These are phyloP conservation scores for Microctenopoma lineatum DNA, from an alignment of 2,797 vertebrate genomes.

Conservation along the genomic window DNA sequence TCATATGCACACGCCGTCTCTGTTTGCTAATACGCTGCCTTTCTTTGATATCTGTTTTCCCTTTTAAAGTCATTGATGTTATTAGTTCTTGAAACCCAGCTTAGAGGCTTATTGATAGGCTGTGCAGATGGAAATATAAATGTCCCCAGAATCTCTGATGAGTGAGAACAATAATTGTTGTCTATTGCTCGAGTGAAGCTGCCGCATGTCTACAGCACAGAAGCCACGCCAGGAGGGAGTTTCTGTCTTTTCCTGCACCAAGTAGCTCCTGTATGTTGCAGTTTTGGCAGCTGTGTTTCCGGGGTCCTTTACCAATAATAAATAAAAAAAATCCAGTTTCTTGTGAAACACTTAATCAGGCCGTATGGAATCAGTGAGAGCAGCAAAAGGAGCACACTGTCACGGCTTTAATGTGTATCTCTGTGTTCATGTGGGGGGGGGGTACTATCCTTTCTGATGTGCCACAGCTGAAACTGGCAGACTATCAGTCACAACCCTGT, in stretches of 20 bases:
- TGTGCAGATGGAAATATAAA: conserved; percentile 70
- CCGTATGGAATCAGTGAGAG: conserved; percentile 66
- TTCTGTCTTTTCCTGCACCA: conserved; percentile 48
- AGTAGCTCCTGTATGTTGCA: conserved; percentile 33
- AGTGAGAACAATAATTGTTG: conserved; percentile 63
- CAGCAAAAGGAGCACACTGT: conserved; percentile 75
- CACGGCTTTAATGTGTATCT: conserved; percentile 75
- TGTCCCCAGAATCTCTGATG: conserved; percentile 66
- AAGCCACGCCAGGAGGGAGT: conserved; percentile 35
- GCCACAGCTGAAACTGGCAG: conserved; percentile 82
- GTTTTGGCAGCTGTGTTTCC: conserved; percentile 49
- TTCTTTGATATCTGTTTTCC: conserved; percentile 80
- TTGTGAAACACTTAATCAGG: conserved; percentile 71
- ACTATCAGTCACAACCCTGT: conserved; percentile 82
- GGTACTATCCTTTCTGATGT: conserved; percentile 73
- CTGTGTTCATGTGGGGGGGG: conserved; percentile 46
- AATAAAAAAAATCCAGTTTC: conserved; percentile 48
- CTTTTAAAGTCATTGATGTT: conserved; percentile 77
- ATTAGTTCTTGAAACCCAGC: conserved; percentile 79
- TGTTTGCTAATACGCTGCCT: conserved; percentile 58
- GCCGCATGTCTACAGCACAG: conserved; percentile 42
- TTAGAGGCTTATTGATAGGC: conserved; percentile 74
- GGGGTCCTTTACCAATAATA: conserved; percentile 48
- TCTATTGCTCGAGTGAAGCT: conserved; percentile 49
- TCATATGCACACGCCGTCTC: conserved; percentile 62